Conservation (phyloP, 2,797 vertebrate genomes). For the Hemibagrus guttatus region DNA sequence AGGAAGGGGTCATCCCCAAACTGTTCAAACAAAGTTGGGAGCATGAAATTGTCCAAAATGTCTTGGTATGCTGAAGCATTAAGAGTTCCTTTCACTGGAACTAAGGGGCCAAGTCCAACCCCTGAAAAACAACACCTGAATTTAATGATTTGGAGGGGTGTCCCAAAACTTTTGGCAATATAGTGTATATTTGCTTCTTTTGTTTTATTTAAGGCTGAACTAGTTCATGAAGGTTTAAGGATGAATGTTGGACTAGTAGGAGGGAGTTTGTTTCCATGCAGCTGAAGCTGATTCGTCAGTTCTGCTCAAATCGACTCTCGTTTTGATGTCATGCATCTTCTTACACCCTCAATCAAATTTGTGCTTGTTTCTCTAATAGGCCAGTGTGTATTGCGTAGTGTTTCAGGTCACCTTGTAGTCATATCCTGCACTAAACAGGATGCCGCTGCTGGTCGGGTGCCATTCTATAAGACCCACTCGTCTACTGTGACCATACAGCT, state of each 20-base stretch:
- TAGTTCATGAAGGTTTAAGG: background rate
- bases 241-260: background rate
- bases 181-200: background rate
- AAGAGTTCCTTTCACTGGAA: no score
- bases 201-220: background rate
- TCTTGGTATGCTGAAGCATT: no score
- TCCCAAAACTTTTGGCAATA: no score
- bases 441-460: conserved; percentile 95
- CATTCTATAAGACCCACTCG: conserved; percentile 96
- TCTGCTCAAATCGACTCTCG: background rate
- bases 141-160: no score
- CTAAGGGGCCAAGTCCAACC: no score
- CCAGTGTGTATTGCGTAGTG: background rate
- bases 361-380: background rate
- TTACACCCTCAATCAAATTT: background rate
- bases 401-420: conserved; percentile 89
- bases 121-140: no score
- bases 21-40: no score
- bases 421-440: conserved; percentile 95
- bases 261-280: background rate
- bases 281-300: background rate
- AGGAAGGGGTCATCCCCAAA: no score
- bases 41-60: no score
- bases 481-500: conserved; percentile 95
- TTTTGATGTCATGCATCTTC: background rate